These are phyloP conservation scores for Schizothorax lantsangensis DNA, from an alignment of 2,797 vertebrate species.

Conservation along the genomic window DNA sequence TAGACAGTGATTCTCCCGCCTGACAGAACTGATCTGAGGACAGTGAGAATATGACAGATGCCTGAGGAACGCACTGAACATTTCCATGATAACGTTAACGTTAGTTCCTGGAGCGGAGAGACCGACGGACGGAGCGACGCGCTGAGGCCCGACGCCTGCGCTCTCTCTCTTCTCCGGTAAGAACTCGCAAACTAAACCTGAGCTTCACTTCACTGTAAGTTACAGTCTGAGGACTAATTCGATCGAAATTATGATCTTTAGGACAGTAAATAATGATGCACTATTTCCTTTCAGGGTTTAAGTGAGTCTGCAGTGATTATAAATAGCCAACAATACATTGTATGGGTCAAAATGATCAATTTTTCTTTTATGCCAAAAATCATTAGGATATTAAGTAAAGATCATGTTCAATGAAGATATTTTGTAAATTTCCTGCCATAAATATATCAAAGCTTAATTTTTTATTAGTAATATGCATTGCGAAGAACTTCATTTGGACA, in stretches of 20 bases:
- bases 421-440: accelerated
- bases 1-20: neutral
- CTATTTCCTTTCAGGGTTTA: neutral
- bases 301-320: neutral
- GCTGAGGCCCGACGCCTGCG: constrained; percentile 52
- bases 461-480: neutral
- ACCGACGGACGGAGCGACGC: constrained; percentile 13
- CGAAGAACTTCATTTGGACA: neutral
- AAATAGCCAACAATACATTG: neutral
- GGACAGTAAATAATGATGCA: neutral
- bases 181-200: neutral
- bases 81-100: constrained; percentile 1
- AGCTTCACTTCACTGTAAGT: neutral
- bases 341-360: neutral
- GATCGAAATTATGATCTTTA: too few species aligned
- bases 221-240: neutral
- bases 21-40: constrained; percentile 21
- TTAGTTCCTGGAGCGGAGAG: constrained; percentile 12
- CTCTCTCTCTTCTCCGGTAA: constrained; percentile 56
- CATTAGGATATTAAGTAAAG: neutral
- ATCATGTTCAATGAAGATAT: neutral
- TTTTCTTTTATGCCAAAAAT: neutral
- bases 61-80: constrained; percentile 24
- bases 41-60: neutral
- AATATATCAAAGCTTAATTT: neutral